A percentile compares a stretch with the other conserved stretches of the same genome.
These are phyloP conservation scores for Cryptotis parvus DNA, from an alignment of 2,113 vertebrate genomes.

Conservation along the genomic window DNA sequence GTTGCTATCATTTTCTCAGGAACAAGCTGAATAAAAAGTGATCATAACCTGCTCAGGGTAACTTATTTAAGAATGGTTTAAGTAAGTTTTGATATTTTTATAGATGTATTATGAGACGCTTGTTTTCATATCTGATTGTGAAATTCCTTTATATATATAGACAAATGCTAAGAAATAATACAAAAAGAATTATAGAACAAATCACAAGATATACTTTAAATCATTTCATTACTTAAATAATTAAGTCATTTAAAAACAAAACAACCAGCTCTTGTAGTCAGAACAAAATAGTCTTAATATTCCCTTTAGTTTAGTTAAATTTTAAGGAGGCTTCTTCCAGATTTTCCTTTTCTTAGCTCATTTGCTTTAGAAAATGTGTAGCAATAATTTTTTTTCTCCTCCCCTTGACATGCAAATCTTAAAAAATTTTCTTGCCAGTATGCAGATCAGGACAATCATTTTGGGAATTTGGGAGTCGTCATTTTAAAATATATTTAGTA, in stretches of 20 bases:
- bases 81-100: background rate
- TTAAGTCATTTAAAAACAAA: constrained; percentile 21
- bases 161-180: constrained; percentile 9
- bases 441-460: background rate
- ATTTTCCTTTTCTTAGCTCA: background rate
- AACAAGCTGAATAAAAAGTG: background rate
- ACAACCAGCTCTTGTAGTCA: background rate
- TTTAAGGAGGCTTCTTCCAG: background rate
- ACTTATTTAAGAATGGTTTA: background rate
- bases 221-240: no score
- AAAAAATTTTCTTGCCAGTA: background rate
- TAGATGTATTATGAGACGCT: background rate
- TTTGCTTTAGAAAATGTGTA: background rate
- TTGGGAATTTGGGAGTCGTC: background rate
- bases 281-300: background rate
- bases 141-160: background rate
- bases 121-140: constrained; percentile 3
- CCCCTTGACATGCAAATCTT: constrained; percentile 24
- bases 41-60: background rate
- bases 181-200: background rate
- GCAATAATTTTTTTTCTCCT: background rate
- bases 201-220: background rate
- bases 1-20: background rate
- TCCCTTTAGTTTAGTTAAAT: background rate
- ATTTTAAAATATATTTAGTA: background rate